Evolutionary conservation across 2,797 vertebrate species (phyloP).

Genomic region (Amphiprion clarkii): DNA sequence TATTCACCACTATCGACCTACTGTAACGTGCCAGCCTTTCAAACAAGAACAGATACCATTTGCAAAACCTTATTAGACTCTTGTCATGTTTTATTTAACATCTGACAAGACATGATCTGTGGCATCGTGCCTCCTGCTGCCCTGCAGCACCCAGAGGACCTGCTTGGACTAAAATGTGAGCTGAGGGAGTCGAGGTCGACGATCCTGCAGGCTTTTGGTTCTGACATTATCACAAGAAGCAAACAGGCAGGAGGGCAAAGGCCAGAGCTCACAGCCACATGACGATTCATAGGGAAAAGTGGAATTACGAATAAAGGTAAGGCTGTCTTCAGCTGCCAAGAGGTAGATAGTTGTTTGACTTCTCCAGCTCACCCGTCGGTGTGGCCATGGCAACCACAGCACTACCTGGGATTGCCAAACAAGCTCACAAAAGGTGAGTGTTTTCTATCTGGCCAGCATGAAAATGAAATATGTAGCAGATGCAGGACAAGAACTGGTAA

Average conservation of each 20-base stretch:
- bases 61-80: slow-evolving; percentile 12
- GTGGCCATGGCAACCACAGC: slow-evolving; percentile 42
- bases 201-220: too few relatives aligned
- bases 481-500: not conserved
- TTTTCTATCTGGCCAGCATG: not conserved
- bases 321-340: not conserved
- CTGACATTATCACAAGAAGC: too few relatives aligned
- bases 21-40: slow-evolving; percentile 2
- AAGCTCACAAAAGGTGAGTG: slow-evolving; percentile 25
- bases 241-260: not conserved
- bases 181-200: slow-evolving; percentile 5
- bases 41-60: not conserved
- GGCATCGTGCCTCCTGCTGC: slow-evolving; percentile 2
- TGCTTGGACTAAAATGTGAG: too few relatives aligned
- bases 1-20: slow-evolving; percentile 18
- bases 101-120: not conserved
- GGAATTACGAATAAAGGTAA: too few relatives aligned
- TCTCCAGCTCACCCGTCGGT: slow-evolving; percentile 2
- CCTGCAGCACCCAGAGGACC: too few relatives aligned
- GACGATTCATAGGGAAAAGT: not conserved
- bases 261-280: not conserved
- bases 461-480: not conserved
- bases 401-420: slow-evolving; percentile 29
- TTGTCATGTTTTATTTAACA: slow-evolving; percentile 34
- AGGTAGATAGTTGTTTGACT: not conserved